Base-by-base conservation (phyloP, 2,113 vertebrate genomes). In the Pelecanoides urinatrix region DNA sequence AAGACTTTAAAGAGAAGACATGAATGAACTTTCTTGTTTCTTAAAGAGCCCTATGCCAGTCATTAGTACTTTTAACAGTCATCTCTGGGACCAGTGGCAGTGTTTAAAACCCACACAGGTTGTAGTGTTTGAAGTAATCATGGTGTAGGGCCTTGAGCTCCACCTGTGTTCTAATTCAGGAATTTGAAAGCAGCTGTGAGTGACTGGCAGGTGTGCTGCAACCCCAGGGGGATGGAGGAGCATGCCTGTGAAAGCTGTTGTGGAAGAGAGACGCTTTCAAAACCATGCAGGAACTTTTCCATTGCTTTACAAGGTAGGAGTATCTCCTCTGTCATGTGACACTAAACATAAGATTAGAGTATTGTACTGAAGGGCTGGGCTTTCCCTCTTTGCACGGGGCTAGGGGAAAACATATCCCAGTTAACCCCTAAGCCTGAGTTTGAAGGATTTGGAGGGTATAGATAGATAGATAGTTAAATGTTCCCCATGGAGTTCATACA, bases 151-250 rank as follows among this genome's bases (percentile, higher is more conserved):
- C 17, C 42, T 55, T n/a, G 75, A 86, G 79, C 61, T 68, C 36
- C 58, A 56, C 53, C 71, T 88, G 44, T 71, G 61, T 10, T 78
- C 16, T 63, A 2, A 56, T 72, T 50, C 15, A 42, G 58, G 16
- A 42, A 25, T 42, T 49, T 77, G 38, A 38, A 55, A 49, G 40
- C 65, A 85, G 19, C 86, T 95, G 75, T 53, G 52, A 65, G 72
- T 17, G 40, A 32, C 5, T 15, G 16, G 38, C 29, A 62, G 71
- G 50, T 4, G 7, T 76, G n/a, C 65, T 87, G 50, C 32, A 42
- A 0, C 36, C 19, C 19, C 0, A 0, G 1, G 42, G 44, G 22
- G 11, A 7, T 13, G 52, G 66, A 63, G 36, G 26, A 30, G 13
- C 1, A 6, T 15, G 23, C 5, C n/a, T 74, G 7, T 59, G 56